Percentiles rank a stretch among this genome's conserved stretches.
phyloP scores from a whole-genome alignment of 2,113 vertebrate species.

The Stomatorhinus ivindoensis region DNA sequence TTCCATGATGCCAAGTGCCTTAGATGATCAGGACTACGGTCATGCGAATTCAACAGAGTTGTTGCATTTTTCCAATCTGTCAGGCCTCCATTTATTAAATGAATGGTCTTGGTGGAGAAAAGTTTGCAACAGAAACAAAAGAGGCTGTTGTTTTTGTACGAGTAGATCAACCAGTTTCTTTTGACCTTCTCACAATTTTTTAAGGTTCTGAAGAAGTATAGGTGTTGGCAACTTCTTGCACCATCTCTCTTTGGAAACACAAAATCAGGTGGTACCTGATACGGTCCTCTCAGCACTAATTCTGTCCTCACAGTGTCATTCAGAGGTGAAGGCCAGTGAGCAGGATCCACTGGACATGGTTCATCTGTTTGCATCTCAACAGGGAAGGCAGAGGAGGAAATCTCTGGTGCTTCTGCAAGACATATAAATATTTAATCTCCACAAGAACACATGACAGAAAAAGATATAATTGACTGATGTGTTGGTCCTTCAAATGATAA shows the following conservation, averaged over 20 bases:
- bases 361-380: not conserved
- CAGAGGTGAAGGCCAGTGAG: not conserved
- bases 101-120: not conserved
- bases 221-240: not conserved
- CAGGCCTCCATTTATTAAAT: not conserved
- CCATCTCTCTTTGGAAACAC: not conserved
- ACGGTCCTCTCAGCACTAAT: not conserved
- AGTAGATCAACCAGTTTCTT: not conserved
- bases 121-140: not conserved
- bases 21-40: not conserved
- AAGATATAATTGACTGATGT: not conserved
- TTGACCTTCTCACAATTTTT: not conserved
- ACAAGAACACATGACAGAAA: not conserved
- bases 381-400: not conserved
- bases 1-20: not conserved
- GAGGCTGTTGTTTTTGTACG: not conserved
- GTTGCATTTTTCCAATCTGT: not conserved
- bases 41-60: not conserved
- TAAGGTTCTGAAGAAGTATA: not conserved
- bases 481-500: not conserved
- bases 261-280: not conserved
- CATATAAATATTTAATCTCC: not conserved
- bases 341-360: not conserved
- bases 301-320: not conserved
- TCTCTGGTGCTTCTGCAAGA: not conserved